Evolutionary conservation across 2,888 invertebrate genomes (phyloP).

Genomic region (Hydraecia micacea): DNA sequence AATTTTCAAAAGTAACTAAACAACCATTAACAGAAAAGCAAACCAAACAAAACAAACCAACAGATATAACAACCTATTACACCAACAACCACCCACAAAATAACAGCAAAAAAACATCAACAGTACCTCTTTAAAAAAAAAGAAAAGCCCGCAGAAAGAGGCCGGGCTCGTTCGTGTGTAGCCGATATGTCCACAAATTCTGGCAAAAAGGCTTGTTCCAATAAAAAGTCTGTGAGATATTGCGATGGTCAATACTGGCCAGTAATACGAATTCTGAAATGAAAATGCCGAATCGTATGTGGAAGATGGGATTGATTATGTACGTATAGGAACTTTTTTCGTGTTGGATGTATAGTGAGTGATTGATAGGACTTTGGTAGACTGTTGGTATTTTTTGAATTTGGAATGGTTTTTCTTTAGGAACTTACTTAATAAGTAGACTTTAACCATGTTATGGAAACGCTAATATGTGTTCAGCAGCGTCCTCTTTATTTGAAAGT

Average conservation of each 20-base stretch:
- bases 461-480: background rate
- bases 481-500: background rate
- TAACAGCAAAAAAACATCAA: slow-evolving; percentile 27
- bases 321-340: background rate
- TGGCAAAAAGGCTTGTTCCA: slow-evolving; percentile 55
- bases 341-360: slow-evolving; percentile 6
- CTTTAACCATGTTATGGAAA: background rate
- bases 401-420: background rate
- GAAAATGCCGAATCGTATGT: slow-evolving; percentile 34
- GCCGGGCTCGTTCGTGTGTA: slow-evolving; percentile 55
- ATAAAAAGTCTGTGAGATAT: slow-evolving; percentile 63
- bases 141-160: slow-evolving; percentile 48
- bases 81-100: slow-evolving; percentile 31
- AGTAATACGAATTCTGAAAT: slow-evolving; percentile 41
- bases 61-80: background rate
- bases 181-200: slow-evolving; percentile 66
- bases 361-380: slow-evolving; percentile 28
- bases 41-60: background rate
- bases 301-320: slow-evolving; percentile 36
- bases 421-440: background rate
- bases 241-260: slow-evolving; percentile 45
- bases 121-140: slow-evolving; percentile 51
- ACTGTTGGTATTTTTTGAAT: background rate
- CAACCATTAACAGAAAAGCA: background rate
- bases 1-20: background rate